These are phyloP conservation scores for Callithrix jacchus DNA, from an alignment of 2,113 vertebrate species.

Conservation along the genomic window DNA sequence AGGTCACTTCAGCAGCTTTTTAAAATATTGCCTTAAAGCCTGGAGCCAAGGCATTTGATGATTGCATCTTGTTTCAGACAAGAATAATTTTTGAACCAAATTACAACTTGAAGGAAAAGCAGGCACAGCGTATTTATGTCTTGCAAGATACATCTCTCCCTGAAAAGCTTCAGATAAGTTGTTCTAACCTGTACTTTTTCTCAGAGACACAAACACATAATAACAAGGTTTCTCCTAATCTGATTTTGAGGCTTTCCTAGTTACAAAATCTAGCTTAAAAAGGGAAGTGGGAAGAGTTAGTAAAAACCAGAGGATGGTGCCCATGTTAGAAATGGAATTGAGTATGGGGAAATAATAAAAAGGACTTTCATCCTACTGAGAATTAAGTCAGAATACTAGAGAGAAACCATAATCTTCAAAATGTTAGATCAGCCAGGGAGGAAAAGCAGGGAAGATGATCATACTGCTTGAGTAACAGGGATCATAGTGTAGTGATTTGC, in stretches of 20 bases:
- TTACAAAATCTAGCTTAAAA: neutral
- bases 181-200: neutral
- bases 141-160: neutral
- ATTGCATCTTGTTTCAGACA: neutral
- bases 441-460: neutral
- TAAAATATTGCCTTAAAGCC: neutral
- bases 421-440: neutral
- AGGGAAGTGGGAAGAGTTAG: neutral
- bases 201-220: neutral
- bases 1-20: neutral
- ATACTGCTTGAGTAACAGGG: neutral
- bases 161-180: neutral
- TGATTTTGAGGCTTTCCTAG: neutral
- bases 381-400: neutral
- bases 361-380: neutral
- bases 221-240: neutral
- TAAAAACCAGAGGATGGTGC: neutral
- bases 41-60: neutral
- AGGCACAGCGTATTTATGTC: neutral
- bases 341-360: neutral
- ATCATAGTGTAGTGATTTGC: neutral
- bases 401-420: neutral
- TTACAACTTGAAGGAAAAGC: constrained; percentile 1
- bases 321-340: neutral
- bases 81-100: constrained; percentile 28